A percentile compares a stretch with the other conserved stretches of the same genome.
Evolutionary conservation across 35 echinoderm and acorn worm species (phyloP).

Genomic region (Acanthaster planci): DNA sequence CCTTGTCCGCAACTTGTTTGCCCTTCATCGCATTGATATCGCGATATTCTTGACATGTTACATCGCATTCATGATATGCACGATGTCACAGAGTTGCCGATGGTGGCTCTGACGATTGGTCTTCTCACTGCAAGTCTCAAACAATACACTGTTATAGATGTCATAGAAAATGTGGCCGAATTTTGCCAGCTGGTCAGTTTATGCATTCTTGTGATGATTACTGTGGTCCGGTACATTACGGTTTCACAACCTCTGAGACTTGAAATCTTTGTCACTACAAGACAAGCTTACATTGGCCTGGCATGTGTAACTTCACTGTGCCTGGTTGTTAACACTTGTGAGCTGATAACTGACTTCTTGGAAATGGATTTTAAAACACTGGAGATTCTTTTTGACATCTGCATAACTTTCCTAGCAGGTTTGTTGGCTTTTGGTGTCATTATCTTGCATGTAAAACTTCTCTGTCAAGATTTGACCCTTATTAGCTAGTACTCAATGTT

Average conservation of each 20-base stretch:
- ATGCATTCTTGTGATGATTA: background rate
- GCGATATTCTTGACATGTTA: too few species aligned
- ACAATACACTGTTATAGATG: too few species aligned
- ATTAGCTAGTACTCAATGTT: too few species aligned
- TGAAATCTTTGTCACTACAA: background rate
- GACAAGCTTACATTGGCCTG: background rate
- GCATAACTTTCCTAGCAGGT: too few species aligned
- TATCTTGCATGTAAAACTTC: too few species aligned
- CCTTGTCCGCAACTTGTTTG: background rate
- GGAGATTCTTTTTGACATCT: too few species aligned
- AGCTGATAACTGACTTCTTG: background rate
- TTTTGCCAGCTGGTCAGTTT: background rate
- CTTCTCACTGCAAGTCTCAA: background rate
- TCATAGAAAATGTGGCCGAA: background rate
- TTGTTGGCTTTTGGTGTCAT: too few species aligned
- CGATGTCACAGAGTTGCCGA: background rate
- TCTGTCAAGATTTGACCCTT: too few species aligned
- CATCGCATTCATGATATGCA: constrained; percentile 18
- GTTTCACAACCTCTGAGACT: constrained; percentile 2
- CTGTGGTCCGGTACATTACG: background rate
- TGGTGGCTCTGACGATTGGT: background rate
- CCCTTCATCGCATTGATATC: too few species aligned
- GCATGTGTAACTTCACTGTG: background rate
- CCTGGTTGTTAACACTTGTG: background rate
- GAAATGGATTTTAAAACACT: too few species aligned